These are phyloP conservation scores for Caenorhabditis remanei DNA, from an alignment of 1,140 invertebrate genomes.

Conservation along the genomic window DNA sequence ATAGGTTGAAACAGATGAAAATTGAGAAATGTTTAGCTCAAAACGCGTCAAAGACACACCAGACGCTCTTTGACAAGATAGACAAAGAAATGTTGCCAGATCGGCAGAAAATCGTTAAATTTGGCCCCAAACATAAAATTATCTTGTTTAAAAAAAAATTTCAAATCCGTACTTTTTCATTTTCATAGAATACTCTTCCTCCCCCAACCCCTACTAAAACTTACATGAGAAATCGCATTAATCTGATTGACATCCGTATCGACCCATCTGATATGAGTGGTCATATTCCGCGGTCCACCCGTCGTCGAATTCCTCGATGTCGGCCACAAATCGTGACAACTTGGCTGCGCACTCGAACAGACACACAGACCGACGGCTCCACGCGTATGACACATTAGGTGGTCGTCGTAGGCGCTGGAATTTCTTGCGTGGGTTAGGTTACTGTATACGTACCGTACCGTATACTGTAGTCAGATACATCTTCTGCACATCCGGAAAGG, in stretches of 20 bases:
- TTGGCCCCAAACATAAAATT: too few species aligned
- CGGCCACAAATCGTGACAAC: conserved; percentile 41
- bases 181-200: too few species aligned
- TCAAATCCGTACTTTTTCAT: too few species aligned
- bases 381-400: conserved; percentile 30
- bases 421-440: too few species aligned
- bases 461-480: conserved; percentile 33
- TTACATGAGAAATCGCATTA: conserved; percentile 49
- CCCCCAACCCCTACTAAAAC: neutral
- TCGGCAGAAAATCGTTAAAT: too few species aligned
- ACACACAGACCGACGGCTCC: conserved; percentile 17
- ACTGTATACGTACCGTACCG: neutral
- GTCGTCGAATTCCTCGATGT: neutral
- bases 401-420: conserved; percentile 21
- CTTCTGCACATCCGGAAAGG: conserved; percentile 27
- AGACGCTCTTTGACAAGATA: neutral
- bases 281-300: conserved; percentile 16
- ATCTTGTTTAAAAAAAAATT: neutral
- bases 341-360: neutral
- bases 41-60: too few species aligned
- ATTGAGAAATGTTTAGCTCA: too few species aligned
- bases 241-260: conserved; percentile 47
- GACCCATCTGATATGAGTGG: conserved; percentile 39
- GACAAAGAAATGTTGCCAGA: neutral
- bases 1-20: too few species aligned